These are phyloP conservation scores for Telmatherina bonti DNA, from an alignment of 2,797 vertebrate genomes.

Conservation along the genomic window DNA sequence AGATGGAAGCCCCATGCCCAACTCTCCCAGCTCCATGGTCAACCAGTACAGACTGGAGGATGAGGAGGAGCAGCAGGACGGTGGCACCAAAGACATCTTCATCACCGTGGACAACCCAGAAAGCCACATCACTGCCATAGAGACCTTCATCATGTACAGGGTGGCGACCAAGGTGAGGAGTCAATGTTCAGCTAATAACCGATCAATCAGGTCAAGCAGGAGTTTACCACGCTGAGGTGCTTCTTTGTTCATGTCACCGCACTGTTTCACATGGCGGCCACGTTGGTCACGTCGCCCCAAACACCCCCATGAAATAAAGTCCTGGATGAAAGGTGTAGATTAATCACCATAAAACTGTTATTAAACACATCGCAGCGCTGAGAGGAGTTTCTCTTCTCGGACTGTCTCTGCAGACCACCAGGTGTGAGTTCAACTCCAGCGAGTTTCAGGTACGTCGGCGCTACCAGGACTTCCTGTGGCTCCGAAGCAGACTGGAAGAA, in stretches of 20 bases:
- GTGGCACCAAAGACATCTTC: slow-evolving; percentile 89
- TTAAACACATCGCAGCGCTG: too few species aligned
- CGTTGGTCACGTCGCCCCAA: too few species aligned
- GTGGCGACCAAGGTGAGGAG: slow-evolving; percentile 91
- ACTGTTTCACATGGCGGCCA: too few species aligned
- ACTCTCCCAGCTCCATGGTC: slow-evolving; percentile 92
- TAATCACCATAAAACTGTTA: too few species aligned
- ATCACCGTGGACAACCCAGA: slow-evolving; percentile 93
- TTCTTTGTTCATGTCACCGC: too few species aligned
- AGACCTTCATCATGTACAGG: slow-evolving; percentile 95
- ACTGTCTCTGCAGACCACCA: slow-evolving; percentile 86
- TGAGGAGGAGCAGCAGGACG: slow-evolving; percentile 44
- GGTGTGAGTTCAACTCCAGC: slow-evolving; percentile 93
- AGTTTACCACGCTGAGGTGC: too few species aligned
- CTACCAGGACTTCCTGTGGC: slow-evolving; percentile 97
- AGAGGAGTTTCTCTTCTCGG: neutral
- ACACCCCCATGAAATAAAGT: too few species aligned
- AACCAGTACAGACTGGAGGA: slow-evolving; percentile 92
- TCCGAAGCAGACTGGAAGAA: slow-evolving; percentile 92
- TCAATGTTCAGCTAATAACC: too few species aligned
- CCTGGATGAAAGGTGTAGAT: too few species aligned
- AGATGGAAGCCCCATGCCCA: slow-evolving; percentile 86
- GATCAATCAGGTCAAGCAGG: too few species aligned
- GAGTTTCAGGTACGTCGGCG: slow-evolving; percentile 95
- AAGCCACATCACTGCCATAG: slow-evolving; percentile 93